Conservation (phyloP, 2,888 invertebrate genomes). For the Meghimatium bilineatum region DNA sequence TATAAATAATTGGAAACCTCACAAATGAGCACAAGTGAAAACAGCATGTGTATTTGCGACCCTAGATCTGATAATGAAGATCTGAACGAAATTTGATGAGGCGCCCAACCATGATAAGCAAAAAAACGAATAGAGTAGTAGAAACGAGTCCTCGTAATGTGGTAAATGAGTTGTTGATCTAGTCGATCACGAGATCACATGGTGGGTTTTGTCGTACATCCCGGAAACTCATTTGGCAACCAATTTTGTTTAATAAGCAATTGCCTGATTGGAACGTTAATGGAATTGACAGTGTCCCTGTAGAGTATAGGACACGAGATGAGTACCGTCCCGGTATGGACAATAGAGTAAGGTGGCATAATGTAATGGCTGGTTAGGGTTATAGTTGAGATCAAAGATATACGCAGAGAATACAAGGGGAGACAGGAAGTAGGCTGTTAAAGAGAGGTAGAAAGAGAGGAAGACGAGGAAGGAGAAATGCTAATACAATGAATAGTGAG, state of each 20-base stretch:
- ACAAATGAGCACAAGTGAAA: too few relatives aligned
- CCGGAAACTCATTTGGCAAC: not conserved
- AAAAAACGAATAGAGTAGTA: not conserved
- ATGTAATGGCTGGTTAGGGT: constrained; percentile 2
- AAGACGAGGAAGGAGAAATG: not conserved
- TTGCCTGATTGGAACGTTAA: constrained; percentile 31
- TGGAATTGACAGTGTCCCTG: constrained; percentile 13
- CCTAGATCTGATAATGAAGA: not conserved
- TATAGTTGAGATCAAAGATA: not conserved
- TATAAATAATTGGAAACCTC: too few relatives aligned
- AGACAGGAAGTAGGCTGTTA: not conserved
- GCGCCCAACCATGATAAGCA: not conserved
- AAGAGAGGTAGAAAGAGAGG: constrained; percentile 37
- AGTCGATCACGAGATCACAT: not conserved
- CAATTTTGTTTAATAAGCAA: constrained; percentile 34
- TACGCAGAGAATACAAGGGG: not conserved
- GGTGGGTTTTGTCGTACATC: not conserved
- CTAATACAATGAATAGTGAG: too few relatives aligned
- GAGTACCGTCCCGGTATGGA: not conserved
- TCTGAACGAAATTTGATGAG: too few relatives aligned
- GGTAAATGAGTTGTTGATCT: constrained; percentile 11
- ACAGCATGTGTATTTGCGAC: too few relatives aligned
- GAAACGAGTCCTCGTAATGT: not conserved
- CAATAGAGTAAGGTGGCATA: not conserved
- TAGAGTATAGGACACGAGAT: not conserved